Base-by-base conservation (phyloP, 2,797 vertebrate genomes). In the Gobio occitaniae region DNA sequence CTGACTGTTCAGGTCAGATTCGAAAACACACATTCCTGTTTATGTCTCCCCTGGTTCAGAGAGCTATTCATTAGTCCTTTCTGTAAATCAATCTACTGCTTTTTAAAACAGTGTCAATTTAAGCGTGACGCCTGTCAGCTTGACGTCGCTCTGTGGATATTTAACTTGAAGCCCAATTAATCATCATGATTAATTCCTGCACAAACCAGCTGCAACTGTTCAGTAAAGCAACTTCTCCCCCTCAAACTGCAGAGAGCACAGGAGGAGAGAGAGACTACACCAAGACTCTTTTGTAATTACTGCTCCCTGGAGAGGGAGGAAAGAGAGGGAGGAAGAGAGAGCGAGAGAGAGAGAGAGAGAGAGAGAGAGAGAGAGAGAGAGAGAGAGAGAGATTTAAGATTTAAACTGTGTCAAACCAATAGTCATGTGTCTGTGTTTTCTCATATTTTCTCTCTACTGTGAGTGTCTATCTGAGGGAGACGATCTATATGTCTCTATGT, bases 151-250 rank as follows among this genome's bases (percentile, higher is more conserved):
- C 93, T 94, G 93, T 94, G 95, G 94, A 96, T 95, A 95, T 95
- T 95, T 95, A 94, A 95, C 93, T 93, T 95, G 95, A 96, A 95
- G 95, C 94, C 94, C 94, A 95, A 96, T 96, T 95, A 96, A 96
- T 96, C 95, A 96, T 95, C 93, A 93, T 96, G 95, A 96, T 96
- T 95, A 96, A 96, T 95, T 95, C 93, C 93, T 94, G 94, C 92
- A 94, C 94, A 95, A 95, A 95, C 93, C 93, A 89, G 95, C 92
- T 90, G 93, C 93, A 95, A 95, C 93, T 93, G 94, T 94, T 95
- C 87, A 85, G 88, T 78, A 87, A 87, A 89, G 88, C 85, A 87
- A 89, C 92, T 93, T 94, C 84, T 92, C 90, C 86, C 82, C 86
- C 86, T 92, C 82, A 72, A 52, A 80, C 69, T 69, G 47, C 68